Evolutionary conservation across 2,113 vertebrate genomes (phyloP).

Genomic region (Chionodraco myersi): DNA sequence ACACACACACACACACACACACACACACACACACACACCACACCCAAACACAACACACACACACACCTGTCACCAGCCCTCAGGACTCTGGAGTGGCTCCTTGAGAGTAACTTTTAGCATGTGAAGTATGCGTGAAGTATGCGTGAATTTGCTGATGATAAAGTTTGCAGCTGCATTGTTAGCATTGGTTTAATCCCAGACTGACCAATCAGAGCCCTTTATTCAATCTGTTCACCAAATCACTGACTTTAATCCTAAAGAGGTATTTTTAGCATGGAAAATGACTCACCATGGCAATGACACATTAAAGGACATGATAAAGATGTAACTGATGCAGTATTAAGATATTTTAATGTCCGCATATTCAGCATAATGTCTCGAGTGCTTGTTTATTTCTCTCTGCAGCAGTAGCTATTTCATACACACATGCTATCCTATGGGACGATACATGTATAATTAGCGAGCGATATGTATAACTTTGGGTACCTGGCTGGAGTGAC

Average conservation of each 20-base stretch:
- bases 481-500: no score
- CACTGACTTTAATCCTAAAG: not conserved
- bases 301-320: not conserved
- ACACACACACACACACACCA: not conserved
- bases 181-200: conserved; percentile 32
- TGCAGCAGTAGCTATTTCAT: not conserved
- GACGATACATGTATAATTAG: conserved; percentile 24
- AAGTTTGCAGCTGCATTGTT: not conserved
- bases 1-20: conserved; percentile 18
- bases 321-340: not conserved
- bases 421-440: not conserved
- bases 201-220: conserved; percentile 16
- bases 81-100: conserved; percentile 49
- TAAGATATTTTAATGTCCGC: not conserved
- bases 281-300: not conserved
- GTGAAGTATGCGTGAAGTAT: conserved; percentile 13
- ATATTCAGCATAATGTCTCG: not conserved
- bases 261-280: not conserved
- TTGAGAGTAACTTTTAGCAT: conserved; percentile 41
- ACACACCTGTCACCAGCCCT: conserved; percentile 67
- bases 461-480: not conserved
- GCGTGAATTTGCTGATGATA: conserved; percentile 20
- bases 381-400: not conserved
- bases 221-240: conserved; percentile 25
- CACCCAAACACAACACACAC: not conserved